A percentile compares a stretch with the other conserved stretches of the same genome.
These are phyloP conservation scores for Odontophorus gujanensis DNA, from an alignment of 2,113 vertebrate genomes.

Conservation along the genomic window DNA sequence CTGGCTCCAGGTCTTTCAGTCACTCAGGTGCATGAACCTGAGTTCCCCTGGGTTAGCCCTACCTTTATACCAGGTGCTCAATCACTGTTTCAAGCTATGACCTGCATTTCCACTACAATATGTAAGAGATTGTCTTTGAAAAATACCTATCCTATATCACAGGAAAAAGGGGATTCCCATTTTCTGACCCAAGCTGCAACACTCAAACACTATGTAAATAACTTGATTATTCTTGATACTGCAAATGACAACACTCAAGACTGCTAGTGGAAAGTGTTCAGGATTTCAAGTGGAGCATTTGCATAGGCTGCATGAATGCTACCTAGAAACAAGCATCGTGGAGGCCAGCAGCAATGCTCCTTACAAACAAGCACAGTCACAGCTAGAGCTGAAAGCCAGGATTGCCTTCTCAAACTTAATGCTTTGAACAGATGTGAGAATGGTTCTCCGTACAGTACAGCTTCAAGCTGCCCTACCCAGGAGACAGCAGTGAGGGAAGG, in stretches of 20 bases:
- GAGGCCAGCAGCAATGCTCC: neutral
- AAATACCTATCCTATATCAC: neutral
- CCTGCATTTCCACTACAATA: no score
- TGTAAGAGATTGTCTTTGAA: neutral
- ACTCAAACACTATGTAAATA: neutral
- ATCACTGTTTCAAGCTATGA: no score
- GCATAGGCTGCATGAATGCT: neutral
- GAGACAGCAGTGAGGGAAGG: neutral
- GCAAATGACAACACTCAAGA: neutral
- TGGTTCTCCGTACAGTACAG: neutral
- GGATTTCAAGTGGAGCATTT: neutral
- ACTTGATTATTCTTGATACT: neutral
- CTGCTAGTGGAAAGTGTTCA: neutral
- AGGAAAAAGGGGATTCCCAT: neutral
- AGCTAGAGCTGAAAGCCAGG: neutral
- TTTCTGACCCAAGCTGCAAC: neutral
- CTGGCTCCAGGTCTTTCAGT: no score
- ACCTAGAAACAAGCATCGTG: neutral
- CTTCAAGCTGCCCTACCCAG: neutral
- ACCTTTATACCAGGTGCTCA: no score
- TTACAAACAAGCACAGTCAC: neutral
- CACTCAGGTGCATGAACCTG: no score
- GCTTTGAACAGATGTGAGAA: neutral
- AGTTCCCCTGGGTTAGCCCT: no score
- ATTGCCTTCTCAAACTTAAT: neutral